These are phyloP conservation scores for Hololepta plana DNA, from an alignment of 2,888 invertebrate species.

Conservation along the genomic window DNA sequence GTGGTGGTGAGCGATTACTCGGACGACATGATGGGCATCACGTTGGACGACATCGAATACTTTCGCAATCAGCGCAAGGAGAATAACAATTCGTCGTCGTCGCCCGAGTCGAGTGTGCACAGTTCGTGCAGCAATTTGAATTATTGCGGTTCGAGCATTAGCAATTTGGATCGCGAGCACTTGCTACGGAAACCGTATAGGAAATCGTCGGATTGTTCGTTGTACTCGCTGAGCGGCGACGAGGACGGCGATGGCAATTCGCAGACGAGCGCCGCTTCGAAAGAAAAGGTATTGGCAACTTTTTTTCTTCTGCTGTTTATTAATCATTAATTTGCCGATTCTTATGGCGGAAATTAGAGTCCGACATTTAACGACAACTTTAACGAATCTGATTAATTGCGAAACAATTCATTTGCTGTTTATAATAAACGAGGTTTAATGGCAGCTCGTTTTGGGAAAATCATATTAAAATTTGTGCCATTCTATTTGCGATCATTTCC, in stretches of 20 bases:
- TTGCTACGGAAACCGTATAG: slow-evolving; percentile 38
- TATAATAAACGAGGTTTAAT: too few relatives aligned
- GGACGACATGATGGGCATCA: slow-evolving; percentile 44
- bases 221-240: slow-evolving; percentile 55
- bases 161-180: slow-evolving; percentile 34
- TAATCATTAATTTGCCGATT: slow-evolving; percentile 2
- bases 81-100: slow-evolving; percentile 17
- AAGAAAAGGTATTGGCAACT: slow-evolving; percentile 9
- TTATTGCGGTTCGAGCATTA: slow-evolving; percentile 36
- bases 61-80: slow-evolving; percentile 28
- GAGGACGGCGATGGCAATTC: slow-evolving; percentile 35
- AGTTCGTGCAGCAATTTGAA: slow-evolving; percentile 40
- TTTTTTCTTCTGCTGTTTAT: slow-evolving; percentile 4
- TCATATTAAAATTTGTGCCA: too few relatives aligned
- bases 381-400: slow-evolving; percentile 1
- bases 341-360: too few relatives aligned
- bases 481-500: too few relatives aligned
- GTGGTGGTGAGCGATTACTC: slow-evolving; percentile 80
- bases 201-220: slow-evolving; percentile 56
- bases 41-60: slow-evolving; percentile 40
- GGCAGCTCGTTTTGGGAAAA: too few relatives aligned
- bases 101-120: slow-evolving; percentile 36
- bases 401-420: too few relatives aligned
- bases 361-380: too few relatives aligned
- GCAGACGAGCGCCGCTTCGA: slow-evolving; percentile 20